Percentiles rank a stretch among this genome's conserved stretches.
phyloP scores from a whole-genome alignment of 2,888 invertebrate species.

The Epinotia ramella region DNA sequence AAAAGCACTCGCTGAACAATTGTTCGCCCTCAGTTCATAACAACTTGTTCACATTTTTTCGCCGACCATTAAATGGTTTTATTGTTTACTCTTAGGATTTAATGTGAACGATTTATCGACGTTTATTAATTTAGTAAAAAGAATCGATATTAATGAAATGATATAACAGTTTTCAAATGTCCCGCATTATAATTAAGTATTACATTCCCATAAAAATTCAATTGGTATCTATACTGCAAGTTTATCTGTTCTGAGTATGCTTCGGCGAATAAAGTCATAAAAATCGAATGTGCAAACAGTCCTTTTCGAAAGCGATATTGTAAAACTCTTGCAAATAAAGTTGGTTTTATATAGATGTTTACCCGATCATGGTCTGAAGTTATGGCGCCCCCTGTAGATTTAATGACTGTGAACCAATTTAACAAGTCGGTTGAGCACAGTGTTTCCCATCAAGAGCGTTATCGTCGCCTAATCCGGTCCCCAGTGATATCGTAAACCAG shows the following conservation, averaged over 20 bases:
- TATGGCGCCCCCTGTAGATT: slow-evolving; percentile 67
- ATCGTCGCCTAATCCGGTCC: slow-evolving; percentile 82
- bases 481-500: slow-evolving; percentile 80
- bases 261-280: slow-evolving; percentile 36
- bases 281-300: slow-evolving; percentile 40
- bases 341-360: slow-evolving; percentile 60
- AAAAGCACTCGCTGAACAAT: slow-evolving; percentile 69
- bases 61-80: slow-evolving; percentile 4
- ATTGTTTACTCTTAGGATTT: slow-evolving; percentile 13
- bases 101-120: background rate
- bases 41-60: slow-evolving; percentile 51
- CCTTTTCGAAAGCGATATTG: slow-evolving; percentile 32
- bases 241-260: background rate
- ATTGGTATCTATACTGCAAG: background rate
- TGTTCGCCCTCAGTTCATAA: slow-evolving; percentile 62
- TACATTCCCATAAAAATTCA: slow-evolving; percentile 21
- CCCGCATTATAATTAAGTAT: background rate
- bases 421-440: slow-evolving; percentile 76
- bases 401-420: slow-evolving; percentile 72
- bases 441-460: slow-evolving; percentile 77
- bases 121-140: background rate
- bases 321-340: slow-evolving; percentile 46
- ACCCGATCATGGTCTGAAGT: slow-evolving; percentile 60
- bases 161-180: background rate
- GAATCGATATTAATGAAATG: background rate